phyloP scores from a whole-genome alignment of 2,888 invertebrate species.

The Ypsolopha sequella region DNA sequence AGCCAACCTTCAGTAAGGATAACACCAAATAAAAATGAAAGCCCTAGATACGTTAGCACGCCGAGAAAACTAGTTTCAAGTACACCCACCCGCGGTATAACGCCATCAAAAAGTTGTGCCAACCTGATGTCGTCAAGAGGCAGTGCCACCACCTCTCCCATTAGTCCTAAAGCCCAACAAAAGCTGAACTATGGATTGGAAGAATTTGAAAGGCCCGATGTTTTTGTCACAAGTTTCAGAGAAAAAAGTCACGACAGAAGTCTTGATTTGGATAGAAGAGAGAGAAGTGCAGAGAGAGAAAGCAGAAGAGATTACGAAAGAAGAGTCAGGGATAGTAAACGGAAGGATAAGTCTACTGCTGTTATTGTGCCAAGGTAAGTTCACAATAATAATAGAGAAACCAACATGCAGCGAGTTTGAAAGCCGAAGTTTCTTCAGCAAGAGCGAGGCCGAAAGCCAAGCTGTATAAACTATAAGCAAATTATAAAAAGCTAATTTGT shows the following conservation, averaged over 20 bases:
- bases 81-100: constrained; percentile 52
- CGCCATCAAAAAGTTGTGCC: constrained; percentile 61
- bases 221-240: constrained; percentile 53
- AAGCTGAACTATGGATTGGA: constrained; percentile 65
- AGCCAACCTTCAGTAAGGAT: constrained; percentile 65
- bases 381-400: too few species aligned
- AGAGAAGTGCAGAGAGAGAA: constrained; percentile 32
- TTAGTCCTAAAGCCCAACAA: constrained; percentile 69
- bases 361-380: constrained; percentile 61
- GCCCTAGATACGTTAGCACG: constrained; percentile 29
- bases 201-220: constrained; percentile 42
- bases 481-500: too few species aligned
- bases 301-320: constrained; percentile 39
- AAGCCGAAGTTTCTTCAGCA: too few species aligned
- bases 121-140: constrained; percentile 37
- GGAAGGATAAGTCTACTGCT: constrained; percentile 54
- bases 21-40: constrained; percentile 40
- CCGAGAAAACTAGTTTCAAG: constrained; percentile 46
- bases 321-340: constrained; percentile 25
- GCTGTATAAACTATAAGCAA: too few species aligned
- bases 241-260: constrained; percentile 45
- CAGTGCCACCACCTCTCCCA: constrained; percentile 38
- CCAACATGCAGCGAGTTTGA: too few species aligned
- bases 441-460: too few species aligned
- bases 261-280: constrained; percentile 37